These are phyloP conservation scores for Synergus laeviventris DNA, from an alignment of 2,888 invertebrate species.

Conservation along the genomic window DNA sequence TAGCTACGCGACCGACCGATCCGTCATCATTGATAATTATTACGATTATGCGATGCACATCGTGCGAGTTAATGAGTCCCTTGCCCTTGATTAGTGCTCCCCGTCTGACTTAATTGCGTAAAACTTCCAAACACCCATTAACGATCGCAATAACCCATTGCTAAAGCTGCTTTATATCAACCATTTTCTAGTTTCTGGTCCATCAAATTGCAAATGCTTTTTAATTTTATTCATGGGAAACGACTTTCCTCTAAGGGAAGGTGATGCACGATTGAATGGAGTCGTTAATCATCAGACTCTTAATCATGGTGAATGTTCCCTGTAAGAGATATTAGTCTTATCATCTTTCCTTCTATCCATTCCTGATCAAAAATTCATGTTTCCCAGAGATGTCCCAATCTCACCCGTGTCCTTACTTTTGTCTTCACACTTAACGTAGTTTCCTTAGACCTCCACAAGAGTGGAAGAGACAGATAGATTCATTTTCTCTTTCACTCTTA, in stretches of 20 bases:
- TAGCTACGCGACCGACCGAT: conserved; percentile 63
- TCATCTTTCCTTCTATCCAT: too few relatives aligned
- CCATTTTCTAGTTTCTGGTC: conserved; percentile 5
- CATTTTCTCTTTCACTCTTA: too few relatives aligned
- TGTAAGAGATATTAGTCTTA: too few relatives aligned
- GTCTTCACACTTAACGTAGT: too few relatives aligned
- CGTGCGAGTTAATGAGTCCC: conserved; percentile 62
- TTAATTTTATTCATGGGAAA: conserved; percentile 36
- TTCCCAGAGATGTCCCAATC: too few relatives aligned
- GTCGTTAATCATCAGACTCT: conserved; percentile 8
- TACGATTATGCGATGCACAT: conserved; percentile 62
- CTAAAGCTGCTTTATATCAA: conserved; percentile 63
- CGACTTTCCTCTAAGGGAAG: background rate
- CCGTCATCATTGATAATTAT: conserved; percentile 68
- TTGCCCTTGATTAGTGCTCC: conserved; percentile 48
- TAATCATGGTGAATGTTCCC: background rate
- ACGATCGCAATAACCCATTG: conserved; percentile 64
- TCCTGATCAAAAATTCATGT: too few relatives aligned
- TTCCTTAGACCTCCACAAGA: too few relatives aligned
- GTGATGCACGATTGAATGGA: conserved; percentile 3
- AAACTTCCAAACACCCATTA: conserved; percentile 66
- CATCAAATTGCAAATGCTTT: background rate
- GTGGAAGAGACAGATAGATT: too few relatives aligned
- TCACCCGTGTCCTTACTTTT: too few relatives aligned
- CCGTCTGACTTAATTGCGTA: conserved; percentile 64